These are phyloP conservation scores for Cladopsammia gracilis DNA, from an alignment of 64 coral and sea anemone species.

Conservation along the genomic window DNA sequence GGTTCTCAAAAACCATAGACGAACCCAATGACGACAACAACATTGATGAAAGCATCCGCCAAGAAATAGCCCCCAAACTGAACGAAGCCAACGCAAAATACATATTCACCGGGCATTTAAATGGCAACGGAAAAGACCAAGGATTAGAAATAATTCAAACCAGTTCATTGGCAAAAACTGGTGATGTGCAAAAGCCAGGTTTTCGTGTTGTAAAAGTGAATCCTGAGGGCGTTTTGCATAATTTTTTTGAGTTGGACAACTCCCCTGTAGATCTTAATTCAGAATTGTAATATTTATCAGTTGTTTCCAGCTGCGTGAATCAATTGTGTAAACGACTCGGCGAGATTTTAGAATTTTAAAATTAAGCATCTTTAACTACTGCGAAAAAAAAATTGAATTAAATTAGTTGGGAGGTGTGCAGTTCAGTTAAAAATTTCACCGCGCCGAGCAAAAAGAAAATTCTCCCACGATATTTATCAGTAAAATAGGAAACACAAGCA, in stretches of 20 bases:
- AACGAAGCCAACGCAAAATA: slow-evolving; percentile 77
- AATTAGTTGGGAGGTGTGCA: too few species aligned
- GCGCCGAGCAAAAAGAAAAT: too few species aligned
- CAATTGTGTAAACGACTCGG: background rate
- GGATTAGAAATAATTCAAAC: slow-evolving; percentile 84
- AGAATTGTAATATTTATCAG: slow-evolving; percentile 50
- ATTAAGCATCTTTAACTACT: too few species aligned
- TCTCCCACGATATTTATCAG: too few species aligned
- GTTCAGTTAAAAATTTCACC: too few species aligned
- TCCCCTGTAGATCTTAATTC: slow-evolving; percentile 78
- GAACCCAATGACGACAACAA: slow-evolving; percentile 64
- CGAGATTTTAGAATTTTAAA: background rate
- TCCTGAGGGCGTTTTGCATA: slow-evolving; percentile 63
- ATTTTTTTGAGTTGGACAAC: slow-evolving; percentile 75
- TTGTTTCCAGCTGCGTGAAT: slow-evolving; percentile 12
- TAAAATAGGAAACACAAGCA: too few species aligned
- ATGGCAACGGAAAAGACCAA: slow-evolving; percentile 62
- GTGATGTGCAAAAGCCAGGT: slow-evolving; percentile 31
- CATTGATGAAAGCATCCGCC: slow-evolving; percentile 48
- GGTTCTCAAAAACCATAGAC: slow-evolving; percentile 73
- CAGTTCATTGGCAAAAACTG: slow-evolving; percentile 41
- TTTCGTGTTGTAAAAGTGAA: slow-evolving; percentile 87
- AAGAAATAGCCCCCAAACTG: slow-evolving; percentile 64
- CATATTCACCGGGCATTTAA: slow-evolving; percentile 64
- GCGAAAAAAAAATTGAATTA: too few species aligned